Evolutionary conservation across 2,113 vertebrate genomes (phyloP).

Genomic region (Terrapene triunguis): DNA sequence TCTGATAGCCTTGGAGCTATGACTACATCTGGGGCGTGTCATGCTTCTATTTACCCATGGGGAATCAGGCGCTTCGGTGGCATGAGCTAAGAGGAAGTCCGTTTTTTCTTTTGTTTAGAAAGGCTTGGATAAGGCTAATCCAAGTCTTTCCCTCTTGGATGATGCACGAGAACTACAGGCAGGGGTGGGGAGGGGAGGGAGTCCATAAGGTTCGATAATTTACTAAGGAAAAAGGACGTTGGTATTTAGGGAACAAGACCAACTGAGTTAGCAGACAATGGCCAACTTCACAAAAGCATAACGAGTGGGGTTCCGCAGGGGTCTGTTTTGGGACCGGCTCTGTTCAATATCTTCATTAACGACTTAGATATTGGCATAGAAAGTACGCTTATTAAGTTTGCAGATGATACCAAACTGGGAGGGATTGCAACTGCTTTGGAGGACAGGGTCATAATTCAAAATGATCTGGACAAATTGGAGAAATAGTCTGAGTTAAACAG

Average conservation of each 20-base stretch:
- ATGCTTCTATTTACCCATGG: not conserved
- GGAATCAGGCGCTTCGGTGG: not conserved
- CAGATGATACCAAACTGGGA: no score
- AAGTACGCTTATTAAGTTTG: no score
- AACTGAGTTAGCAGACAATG: not conserved
- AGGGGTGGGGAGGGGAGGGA: not conserved
- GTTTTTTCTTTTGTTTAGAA: not conserved
- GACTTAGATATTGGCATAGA: no score
- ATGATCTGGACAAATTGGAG: no score
- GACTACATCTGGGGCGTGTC: not conserved
- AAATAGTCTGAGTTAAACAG: no score
- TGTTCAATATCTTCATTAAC: no score
- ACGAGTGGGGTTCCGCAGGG: no score
- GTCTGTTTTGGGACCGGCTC: no score
- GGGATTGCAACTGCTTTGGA: no score
- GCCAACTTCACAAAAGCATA: not conserved
- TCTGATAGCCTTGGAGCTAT: not conserved
- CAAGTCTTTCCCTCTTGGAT: not conserved
- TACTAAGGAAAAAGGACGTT: not conserved
- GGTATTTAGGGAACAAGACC: not conserved
- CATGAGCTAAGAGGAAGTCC: not conserved
- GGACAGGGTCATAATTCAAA: no score
- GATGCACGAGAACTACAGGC: rapidly evolving
- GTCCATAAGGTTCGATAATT: not conserved
- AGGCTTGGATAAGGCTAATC: not conserved